Evolutionary conservation across 2,113 vertebrate genomes (phyloP), one percentile per base, ranked within the genome.

Genomic region (Phaethornis superciliosus): DNA sequence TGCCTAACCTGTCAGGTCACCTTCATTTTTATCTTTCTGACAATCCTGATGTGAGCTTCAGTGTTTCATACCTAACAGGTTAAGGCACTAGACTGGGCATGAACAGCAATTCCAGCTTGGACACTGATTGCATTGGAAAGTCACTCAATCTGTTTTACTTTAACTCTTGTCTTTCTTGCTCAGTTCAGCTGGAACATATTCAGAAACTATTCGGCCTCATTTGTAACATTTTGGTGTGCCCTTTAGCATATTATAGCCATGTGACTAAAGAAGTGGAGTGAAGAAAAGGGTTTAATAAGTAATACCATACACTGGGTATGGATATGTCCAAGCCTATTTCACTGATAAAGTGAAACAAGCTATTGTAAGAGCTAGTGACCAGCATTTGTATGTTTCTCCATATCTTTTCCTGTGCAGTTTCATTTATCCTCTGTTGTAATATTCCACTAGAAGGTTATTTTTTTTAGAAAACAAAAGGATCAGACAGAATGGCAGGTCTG

Each of bases 231-330:
- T 68, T 10, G 47, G 4, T 24, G 9, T 52, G 30, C 3, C 15
- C 20, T 15, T 47, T 21, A n/a, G 10, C 13, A n/a, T 1, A 0
- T 56, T 42, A 28, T 8, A 60, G 10, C 4, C 12, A 1, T 9
- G 13, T 40, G 20, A 67, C 2, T 52, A 64, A 70, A 71, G 35
- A 10, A 55, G 12, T 27, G 79, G 21, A 28, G 40, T 26, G 3
- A n/a, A 44, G 18, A 52, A 63, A 69, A 83, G 15, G 6, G 6
- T 32, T 40, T 40, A 40, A 12, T 40, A 40, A 40, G 40, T 40
- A 40, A 40, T 10, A 47, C 46, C 40, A 40, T 69, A 33, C 44
- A 32, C 22, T 17, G 24, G 1, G 2, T 22, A 26, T 46, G 12
- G 22, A 17, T 28, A 15, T 28, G 17, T 28, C 40, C 20, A 83